Conservation (phyloP, 2,888 invertebrate genomes). For the Dorcus hopei region DNA sequence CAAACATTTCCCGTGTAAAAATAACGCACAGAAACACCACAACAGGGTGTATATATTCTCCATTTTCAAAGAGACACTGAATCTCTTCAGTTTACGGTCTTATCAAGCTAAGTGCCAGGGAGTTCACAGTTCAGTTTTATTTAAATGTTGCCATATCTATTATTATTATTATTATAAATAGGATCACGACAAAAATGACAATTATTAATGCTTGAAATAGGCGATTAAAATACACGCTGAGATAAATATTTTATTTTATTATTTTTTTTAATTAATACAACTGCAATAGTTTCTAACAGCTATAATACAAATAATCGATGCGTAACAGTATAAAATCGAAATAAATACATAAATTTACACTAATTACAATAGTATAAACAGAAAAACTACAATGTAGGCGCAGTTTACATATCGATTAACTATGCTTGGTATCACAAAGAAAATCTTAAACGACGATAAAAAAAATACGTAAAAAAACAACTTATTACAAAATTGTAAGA, state of each 20-base stretch:
- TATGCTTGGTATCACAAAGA: slow-evolving; percentile 26
- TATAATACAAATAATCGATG: slow-evolving; percentile 46
- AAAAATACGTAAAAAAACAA: background rate
- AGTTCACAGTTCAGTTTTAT: slow-evolving; percentile 37
- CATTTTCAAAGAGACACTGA: slow-evolving; percentile 6
- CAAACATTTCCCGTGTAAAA: slow-evolving; percentile 32
- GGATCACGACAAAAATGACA: background rate
- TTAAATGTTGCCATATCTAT: slow-evolving; percentile 30
- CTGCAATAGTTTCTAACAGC: slow-evolving; percentile 48
- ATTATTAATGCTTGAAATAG: background rate
- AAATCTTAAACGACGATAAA: slow-evolving; percentile 17
- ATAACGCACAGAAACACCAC: slow-evolving; percentile 32
- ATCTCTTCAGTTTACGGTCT: no score
- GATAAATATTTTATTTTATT: slow-evolving; percentile 34
- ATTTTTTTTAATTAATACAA: slow-evolving; percentile 42
- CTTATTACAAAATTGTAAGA: slow-evolving; percentile 11
- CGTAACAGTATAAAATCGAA: slow-evolving; percentile 40
- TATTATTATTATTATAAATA: slow-evolving; percentile 8
- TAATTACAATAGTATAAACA: slow-evolving; percentile 33
- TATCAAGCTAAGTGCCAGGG: slow-evolving; percentile 18
- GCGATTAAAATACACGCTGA: slow-evolving; percentile 4
- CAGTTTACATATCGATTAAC: slow-evolving; percentile 15
- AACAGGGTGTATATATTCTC: slow-evolving; percentile 50
- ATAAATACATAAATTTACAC: slow-evolving; percentile 46
- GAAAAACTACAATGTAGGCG: slow-evolving; percentile 29